Conservation (phyloP, 2,888 invertebrate species). For the Xiphydria camelus region DNA sequence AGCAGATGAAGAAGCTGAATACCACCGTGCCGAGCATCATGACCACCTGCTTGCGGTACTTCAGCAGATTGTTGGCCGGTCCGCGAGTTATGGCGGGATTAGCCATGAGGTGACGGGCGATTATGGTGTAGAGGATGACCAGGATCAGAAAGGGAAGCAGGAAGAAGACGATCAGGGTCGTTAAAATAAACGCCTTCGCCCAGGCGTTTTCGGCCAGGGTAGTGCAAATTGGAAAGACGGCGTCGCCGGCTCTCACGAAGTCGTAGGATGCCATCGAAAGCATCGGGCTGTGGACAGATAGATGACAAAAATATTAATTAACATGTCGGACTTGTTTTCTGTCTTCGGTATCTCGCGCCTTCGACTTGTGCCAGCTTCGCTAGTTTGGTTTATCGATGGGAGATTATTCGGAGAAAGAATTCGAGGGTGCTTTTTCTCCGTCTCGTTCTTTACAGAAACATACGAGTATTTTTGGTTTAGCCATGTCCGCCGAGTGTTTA, state of each 20-base stretch:
- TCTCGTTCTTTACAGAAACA: too few relatives aligned
- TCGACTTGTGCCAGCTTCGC: too few relatives aligned
- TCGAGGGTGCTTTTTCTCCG: too few relatives aligned
- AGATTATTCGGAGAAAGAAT: too few relatives aligned
- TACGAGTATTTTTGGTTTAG: too few relatives aligned
- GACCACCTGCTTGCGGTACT: constrained; percentile 81
- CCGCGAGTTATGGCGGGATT: constrained; percentile 73
- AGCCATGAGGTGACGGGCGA: constrained; percentile 83
- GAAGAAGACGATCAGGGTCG: constrained; percentile 82
- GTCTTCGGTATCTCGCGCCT: too few relatives aligned
- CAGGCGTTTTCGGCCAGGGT: constrained; percentile 76
- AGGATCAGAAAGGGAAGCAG: constrained; percentile 80
- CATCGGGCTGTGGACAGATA: constrained; percentile 76
- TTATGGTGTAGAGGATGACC: constrained; percentile 80
- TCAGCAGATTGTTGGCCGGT: constrained; percentile 64
- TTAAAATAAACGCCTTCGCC: constrained; percentile 79
- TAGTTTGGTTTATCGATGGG: too few relatives aligned
- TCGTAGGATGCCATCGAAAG: constrained; percentile 78
- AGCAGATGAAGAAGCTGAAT: constrained; percentile 85
- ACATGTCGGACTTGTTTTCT: too few relatives aligned
- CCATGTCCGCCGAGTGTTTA: too few relatives aligned
- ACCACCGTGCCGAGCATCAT: constrained; percentile 90
- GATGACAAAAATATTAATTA: too few relatives aligned
- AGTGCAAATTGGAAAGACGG: constrained; percentile 72
- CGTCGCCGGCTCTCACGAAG: constrained; percentile 71